Base-by-base conservation (phyloP, 2,888 invertebrate species). In the Cerceris rybyensis region DNA sequence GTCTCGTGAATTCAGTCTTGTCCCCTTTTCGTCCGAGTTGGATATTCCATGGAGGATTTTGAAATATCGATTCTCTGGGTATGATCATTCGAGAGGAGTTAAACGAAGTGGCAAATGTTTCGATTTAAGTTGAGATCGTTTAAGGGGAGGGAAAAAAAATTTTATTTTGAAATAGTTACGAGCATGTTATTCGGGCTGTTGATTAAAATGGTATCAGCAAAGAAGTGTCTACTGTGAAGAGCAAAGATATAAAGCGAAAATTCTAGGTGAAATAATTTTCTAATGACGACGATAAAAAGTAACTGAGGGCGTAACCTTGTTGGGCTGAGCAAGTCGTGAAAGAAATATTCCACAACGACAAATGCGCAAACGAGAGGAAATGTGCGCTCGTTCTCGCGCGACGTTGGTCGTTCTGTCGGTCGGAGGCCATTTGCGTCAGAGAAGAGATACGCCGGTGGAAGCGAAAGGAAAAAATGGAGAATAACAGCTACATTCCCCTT, bases 371-470 rank as follows among this genome's bases (percentile, higher is more conserved):
- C 14, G 70, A 80, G 41, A 70, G 28, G 28, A 65, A 13, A 46
- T 50, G 17, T 17, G 58, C 39, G 58, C 49, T 14, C 67, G 57
- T 58, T 64, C 17, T 28, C 28, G 28, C 17, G 66, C 74, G 54
- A 41, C 57, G 54, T 66, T 57, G 61, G 64, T 54, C 13, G 58
- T 50, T 54, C 60, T 28, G 49, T 50, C 67, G 52, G 50, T 55
- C 41, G 63, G 60, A 75, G 72, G 69, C 68, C 75, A 71, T 72
- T 78, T 67, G 80, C 73, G 28, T 67, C 68, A 16, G 59, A 39
- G 73, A 69, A 73, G 70, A 81, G 60, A 60, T 49, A 71, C 67
- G 73, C 6, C 46, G 60, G 14, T 39, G 2, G 14, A 46, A 11
- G 42, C 52, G 71, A 64, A 50, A 43, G 46, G 54, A 52, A 58